Evolutionary conservation across 1,140 invertebrate genomes (phyloP).

Genomic region (Cyphomyrmex costatus): DNA sequence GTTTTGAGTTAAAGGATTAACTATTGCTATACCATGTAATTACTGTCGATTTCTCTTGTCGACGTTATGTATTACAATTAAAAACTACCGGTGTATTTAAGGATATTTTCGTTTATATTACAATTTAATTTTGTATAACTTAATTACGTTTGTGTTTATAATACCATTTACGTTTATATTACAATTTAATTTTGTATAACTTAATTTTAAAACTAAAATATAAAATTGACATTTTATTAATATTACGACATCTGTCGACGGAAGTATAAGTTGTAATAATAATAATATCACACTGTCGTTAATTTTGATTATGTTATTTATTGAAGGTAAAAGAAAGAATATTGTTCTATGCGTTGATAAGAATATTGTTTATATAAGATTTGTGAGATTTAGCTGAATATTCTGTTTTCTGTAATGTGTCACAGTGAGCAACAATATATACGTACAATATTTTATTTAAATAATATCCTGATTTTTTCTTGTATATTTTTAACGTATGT

Average conservation of each 20-base stretch:
- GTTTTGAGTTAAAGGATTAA: slow-evolving; percentile 82
- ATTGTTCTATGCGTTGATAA: neutral
- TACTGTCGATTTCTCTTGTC: neutral
- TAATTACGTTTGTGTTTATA: too few relatives aligned
- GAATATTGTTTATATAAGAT: neutral
- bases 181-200: neutral
- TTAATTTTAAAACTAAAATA: neutral
- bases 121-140: too few relatives aligned
- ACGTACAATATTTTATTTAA: neutral
- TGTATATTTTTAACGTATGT: neutral
- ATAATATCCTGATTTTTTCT: neutral
- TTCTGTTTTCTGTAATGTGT: neutral
- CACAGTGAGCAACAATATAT: neutral
- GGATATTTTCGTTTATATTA: neutral
- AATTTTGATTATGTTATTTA: neutral
- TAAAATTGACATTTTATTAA: neutral
- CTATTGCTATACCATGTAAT: slow-evolving; percentile 61
- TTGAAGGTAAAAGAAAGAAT: slow-evolving; percentile 1
- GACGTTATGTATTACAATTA: neutral
- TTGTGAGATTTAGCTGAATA: neutral
- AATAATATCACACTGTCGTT: neutral
- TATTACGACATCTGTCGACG: neutral
- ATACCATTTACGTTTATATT: neutral
- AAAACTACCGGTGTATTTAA: neutral
- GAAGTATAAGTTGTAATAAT: neutral